Evolutionary conservation across 2,113 vertebrate genomes (phyloP), one percentile per base, ranked within the genome.

Genomic region (Caranx melampygus): DNA sequence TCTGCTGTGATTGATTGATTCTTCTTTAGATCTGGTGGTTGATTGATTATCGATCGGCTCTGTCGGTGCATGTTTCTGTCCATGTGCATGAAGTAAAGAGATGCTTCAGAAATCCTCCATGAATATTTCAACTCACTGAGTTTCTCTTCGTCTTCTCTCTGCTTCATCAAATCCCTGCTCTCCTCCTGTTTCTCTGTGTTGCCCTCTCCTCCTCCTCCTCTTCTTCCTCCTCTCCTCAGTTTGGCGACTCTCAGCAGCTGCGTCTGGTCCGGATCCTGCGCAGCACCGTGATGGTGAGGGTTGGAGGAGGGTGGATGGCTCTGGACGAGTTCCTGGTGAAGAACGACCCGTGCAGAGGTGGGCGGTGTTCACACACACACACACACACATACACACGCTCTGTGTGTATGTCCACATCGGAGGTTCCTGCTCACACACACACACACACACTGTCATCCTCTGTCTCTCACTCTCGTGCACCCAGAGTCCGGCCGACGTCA

Each of bases 291-390:
- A 99, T 99, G 98, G 98, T 99, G 59, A 95, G 98, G 0, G 98
- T 99, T 1, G 98, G 98, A 0, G 98, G 98, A 15, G 98, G 98
- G 0, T 99, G 98, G 98, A 99, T 99, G 98, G 98, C 98, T 45
- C 95, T 99, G 88, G 98, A 99, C 44, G 98, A 99, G 72, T 99
- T 99, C 26, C 85, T 99, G 2, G 98, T 99, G 72, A 99, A 99
- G 90, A 99, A 99, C 0, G 98, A 99, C 86, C 98, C 98, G 8
- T 99, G 98, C 92, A 95, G 98, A 98, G 98, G 98, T 99, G 94
- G 96, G 94, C 58, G 59, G 0, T 14, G 62, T 54, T 21, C 0
- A 9, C 57, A 11, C 45, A 66, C 34, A 16, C n/a, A 54, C 55
- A 26, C 0, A 9, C 57, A 11, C 45, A 66, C 34, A 16, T n/a